Percentiles rank a stretch among this genome's conserved stretches.
These are phyloP conservation scores for Altica lythri DNA, from an alignment of 2,888 invertebrate species.

Conservation along the genomic window DNA sequence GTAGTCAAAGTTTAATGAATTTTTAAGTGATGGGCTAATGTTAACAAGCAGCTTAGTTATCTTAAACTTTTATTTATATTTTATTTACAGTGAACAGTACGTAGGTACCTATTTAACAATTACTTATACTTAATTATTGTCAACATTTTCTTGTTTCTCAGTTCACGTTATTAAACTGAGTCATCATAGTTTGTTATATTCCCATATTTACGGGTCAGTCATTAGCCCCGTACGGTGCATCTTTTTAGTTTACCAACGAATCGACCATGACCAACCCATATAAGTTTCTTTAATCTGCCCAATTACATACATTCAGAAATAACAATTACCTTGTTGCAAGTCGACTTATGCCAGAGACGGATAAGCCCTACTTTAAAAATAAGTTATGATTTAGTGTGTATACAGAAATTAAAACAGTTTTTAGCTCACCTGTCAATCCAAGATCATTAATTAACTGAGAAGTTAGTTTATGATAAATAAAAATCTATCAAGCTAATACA, in stretches of 20 bases:
- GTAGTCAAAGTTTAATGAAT: too few relatives aligned
- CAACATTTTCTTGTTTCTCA: not conserved
- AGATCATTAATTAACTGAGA: too few relatives aligned
- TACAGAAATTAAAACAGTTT: too few relatives aligned
- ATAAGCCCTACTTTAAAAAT: not conserved
- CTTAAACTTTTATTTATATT: constrained; percentile 22
- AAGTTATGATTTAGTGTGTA: too few relatives aligned
- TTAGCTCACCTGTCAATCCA: too few relatives aligned
- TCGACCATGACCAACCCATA: constrained; percentile 30
- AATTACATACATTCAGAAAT: constrained; percentile 31
- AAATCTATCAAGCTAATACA: too few relatives aligned
- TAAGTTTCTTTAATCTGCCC: constrained; percentile 22
- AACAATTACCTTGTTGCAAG: constrained; percentile 29
- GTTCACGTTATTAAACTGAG: not conserved
- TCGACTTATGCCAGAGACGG: constrained; percentile 5
- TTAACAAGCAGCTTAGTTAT: too few relatives aligned
- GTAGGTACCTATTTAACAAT: not conserved
- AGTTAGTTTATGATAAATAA: too few relatives aligned
- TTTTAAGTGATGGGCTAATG: too few relatives aligned
- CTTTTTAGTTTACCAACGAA: constrained; percentile 1
- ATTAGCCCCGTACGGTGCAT: constrained; percentile 15
- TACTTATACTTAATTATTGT: not conserved
- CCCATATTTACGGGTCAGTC: constrained; percentile 14
- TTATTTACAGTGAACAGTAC: constrained; percentile 15
- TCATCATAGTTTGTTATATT: not conserved